Evolutionary conservation across 1,140 invertebrate genomes (phyloP), one percentile per base, ranked within the genome.

Genomic region (Drosophila serrata): DNA sequence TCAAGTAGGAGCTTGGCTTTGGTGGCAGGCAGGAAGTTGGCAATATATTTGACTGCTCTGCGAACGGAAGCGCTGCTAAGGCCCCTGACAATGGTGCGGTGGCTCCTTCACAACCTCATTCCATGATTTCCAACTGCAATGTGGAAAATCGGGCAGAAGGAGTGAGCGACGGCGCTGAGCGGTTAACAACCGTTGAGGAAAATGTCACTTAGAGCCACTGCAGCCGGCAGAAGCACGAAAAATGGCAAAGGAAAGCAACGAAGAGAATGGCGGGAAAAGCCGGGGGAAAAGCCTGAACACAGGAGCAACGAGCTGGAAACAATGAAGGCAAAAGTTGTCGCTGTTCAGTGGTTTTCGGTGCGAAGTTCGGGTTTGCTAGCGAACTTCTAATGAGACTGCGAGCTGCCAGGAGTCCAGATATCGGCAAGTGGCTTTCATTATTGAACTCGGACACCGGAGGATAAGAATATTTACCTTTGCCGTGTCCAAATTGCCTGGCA

Each of bases 1-100:
- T 62, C 63, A 80, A 76, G 76, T 63, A 69, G 75, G 72, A 59
- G 65, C 55, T 60, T 60, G 70, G 43, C 55, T 57, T 65, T 67
- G 60, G 49, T 49, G 33, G 59, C 72, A 76, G 65, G 62, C 82
- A 87, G 85, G 85, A 88, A 88, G 86, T 88, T 88, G 85, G 86
- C 85, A 88, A 88, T 88, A 88, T 88, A 88, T 88, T 88, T 88
- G 86, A 88, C 86, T 88, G 74, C 86, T 85, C 78, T 84, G 74
- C 78, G 70, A 90, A 69, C 85, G 86, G 85, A 88, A 90, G 75
- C 85, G 81, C 81, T 65, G 81, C 82, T 70, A 57, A 74, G 73
- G 85, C 85, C 75, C 55, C 75, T 77, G 75, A 78, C 76, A 79
- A 79, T 79, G 64, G 75, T 48, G 70, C 40, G 37, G 59, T 53